Evolutionary conservation across 2,888 invertebrate species (phyloP), one percentile per base, ranked within the genome.

Genomic region (Drosophila robusta): DNA sequence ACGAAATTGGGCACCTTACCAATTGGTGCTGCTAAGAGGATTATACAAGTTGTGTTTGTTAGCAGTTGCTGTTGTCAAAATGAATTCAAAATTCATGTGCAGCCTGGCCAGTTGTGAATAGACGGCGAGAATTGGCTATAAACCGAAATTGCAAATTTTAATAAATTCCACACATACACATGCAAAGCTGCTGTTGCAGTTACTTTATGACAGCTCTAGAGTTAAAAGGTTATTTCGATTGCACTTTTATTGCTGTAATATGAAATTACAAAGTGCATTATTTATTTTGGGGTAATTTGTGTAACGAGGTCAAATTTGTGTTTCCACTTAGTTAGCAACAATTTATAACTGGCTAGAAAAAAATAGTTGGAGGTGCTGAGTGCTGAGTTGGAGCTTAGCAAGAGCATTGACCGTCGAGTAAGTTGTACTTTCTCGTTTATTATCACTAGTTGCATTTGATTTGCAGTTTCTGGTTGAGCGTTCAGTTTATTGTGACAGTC

Each of bases 31-130:
- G 58, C 69, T 83, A 87, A 87, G 74, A 83, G 79, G 84, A 78
- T 87, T 87, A 87, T 65, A 47, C 69, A 72, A 79, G 75, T 75
- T 77, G 70, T 70, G 71, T 65, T 54, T 72, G 70, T 42, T 44
- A 47, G 57, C 39, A 42, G 34, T 34, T 42, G 45, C 18, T 18
- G 18, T 14, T 50, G n/a, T 51, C 66, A 52, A 77, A 81, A 70
- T 86, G 68, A 74, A 84, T 70, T 71, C 71, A 65, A 71, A 79
- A 68, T 75, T 71, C 65, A 75, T 64, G 60, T 24, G 58, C n/a
- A n/a, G n/a, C n/a, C n/a, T n/a, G n/a, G n/a, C 39, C 54, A 36
- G 51, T 41, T 56, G 38, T 52, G 47, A 62, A 62, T 54, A 42
- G 32, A 26, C 22, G 9, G 2, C 36, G 18, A 26, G 16, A 49